Evolutionary conservation across 2,888 invertebrate species (phyloP), one percentile per base, ranked within the genome.

Genomic region (Pseudococcus viburni): DNA sequence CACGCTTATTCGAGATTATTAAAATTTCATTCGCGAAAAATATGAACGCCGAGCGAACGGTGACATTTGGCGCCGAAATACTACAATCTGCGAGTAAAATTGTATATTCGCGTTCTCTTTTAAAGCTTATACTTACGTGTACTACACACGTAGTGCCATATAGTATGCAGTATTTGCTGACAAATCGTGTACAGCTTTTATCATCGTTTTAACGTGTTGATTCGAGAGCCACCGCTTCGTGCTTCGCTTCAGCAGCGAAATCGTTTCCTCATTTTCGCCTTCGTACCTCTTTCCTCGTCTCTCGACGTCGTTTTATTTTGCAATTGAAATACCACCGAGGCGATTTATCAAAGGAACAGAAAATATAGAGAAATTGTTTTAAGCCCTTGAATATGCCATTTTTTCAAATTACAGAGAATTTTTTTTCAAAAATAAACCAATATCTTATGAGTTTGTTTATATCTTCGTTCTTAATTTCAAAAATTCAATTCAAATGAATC

Each of bases 61-160:
- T 64, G 64, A 64, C 64, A 64, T 22, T 22, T 64, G 64, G 64
- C 64, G 64, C 64, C 64, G 64, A 64, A 64, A 64, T 64, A 64
- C 64, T 19, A 9, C 26, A 33, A 33, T 33, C 26, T 33, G 26
- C 26, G 26, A 33, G 26, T 33, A 33, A 33, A 33, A 64, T 19
- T 22, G 9, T 7, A 8, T 9, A 12, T 12, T 64, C 64, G 8
- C 22, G 9, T 64, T 19, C 22, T 19, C 64, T 19, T 6, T 5
- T 22, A 5, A 19, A 11, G 19, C 64, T 64, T 64, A 17, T 12
- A 22, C 12, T 7, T 64, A 64, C 22, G 19, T 22, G 64, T 22
- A 64, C 1, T 22, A 51, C 51, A 51, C 64, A 9, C 22, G 9
- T 19, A 64, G 11, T 64, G 22, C 64, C 19, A 9, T 64, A 22